phyloP scores from a whole-genome alignment of 2,113 vertebrate species.

The Macheiramphus alcinus region DNA sequence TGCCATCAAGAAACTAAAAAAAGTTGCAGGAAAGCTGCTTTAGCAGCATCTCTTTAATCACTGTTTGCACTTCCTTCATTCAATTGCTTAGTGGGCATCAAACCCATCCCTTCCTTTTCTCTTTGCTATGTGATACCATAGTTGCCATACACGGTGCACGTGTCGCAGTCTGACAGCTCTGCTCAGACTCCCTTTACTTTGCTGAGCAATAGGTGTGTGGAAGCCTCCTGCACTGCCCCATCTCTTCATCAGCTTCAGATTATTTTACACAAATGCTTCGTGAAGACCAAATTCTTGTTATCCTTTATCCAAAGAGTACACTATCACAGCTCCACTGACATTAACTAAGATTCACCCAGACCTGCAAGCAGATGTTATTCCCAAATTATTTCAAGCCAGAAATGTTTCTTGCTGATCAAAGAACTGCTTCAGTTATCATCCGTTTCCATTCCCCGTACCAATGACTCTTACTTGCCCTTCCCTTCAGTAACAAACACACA shows the following conservation, averaged over 20 bases:
- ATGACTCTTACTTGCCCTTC: not conserved
- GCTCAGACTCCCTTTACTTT: not conserved
- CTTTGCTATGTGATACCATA: not conserved
- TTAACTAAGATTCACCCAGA: not conserved
- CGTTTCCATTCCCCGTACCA: not conserved
- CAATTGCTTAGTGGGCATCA: not conserved
- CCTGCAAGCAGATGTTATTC: not conserved
- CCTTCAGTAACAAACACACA: not conserved
- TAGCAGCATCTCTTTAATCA: not conserved
- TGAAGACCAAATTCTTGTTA: not conserved
- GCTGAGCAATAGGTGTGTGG: not conserved
- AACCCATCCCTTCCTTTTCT: not conserved
- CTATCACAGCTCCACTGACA: not conserved
- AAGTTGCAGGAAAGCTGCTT: not conserved
- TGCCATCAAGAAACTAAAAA: not conserved
- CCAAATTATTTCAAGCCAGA: not conserved
- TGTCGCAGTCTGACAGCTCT: not conserved
- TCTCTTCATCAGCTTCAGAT: not conserved
- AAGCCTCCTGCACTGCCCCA: not conserved
- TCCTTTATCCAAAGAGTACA: not conserved
- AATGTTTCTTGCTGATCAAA: not conserved
- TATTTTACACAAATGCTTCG: not conserved
- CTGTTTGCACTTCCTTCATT: not conserved
- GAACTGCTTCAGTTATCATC: not conserved
- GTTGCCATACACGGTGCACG: not conserved